Percentiles rank a stretch among this genome's conserved stretches.
These are phyloP conservation scores for Trichoplusia ni DNA, from an alignment of 1,140 invertebrate genomes.

Conservation along the genomic window DNA sequence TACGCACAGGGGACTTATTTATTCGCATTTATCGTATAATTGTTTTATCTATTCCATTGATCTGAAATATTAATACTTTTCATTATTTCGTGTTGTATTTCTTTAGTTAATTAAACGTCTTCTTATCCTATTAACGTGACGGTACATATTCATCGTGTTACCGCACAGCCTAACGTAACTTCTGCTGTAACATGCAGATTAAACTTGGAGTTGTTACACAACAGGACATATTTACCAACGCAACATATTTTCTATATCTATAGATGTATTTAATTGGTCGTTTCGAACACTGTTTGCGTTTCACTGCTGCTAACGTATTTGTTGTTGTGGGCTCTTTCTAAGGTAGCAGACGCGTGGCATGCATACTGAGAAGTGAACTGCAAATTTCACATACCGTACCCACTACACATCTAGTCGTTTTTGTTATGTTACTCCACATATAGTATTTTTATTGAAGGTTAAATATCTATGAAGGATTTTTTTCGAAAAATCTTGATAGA, in stretches of 20 bases:
- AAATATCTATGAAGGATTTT: not conserved
- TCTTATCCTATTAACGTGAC: too few relatives aligned
- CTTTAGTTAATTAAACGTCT: too few relatives aligned
- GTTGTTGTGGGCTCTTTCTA: slow-evolving; percentile 39
- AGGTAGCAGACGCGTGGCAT: slow-evolving; percentile 36
- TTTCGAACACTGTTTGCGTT: slow-evolving; percentile 44
- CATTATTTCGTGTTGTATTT: not conserved
- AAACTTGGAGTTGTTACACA: slow-evolving; percentile 45
- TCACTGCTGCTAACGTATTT: slow-evolving; percentile 40
- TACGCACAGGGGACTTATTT: too few relatives aligned
- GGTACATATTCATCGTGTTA: not conserved
- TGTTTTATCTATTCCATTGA: too few relatives aligned
- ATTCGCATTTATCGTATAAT: too few relatives aligned
- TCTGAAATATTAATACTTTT: too few relatives aligned
- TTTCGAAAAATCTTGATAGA: too few relatives aligned
- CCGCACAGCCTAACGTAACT: not conserved
- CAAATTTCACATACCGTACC: slow-evolving; percentile 43
- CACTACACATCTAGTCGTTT: not conserved
- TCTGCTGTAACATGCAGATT: slow-evolving; percentile 6
- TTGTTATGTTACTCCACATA: not conserved
- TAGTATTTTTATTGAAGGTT: not conserved
- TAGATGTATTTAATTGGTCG: slow-evolving; percentile 37
- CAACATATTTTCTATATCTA: slow-evolving; percentile 27
- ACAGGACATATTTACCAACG: not conserved
- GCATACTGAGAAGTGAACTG: slow-evolving; percentile 40